phyloP scores from a whole-genome alignment of 2,113 vertebrate species.

The Lota lota region DNA sequence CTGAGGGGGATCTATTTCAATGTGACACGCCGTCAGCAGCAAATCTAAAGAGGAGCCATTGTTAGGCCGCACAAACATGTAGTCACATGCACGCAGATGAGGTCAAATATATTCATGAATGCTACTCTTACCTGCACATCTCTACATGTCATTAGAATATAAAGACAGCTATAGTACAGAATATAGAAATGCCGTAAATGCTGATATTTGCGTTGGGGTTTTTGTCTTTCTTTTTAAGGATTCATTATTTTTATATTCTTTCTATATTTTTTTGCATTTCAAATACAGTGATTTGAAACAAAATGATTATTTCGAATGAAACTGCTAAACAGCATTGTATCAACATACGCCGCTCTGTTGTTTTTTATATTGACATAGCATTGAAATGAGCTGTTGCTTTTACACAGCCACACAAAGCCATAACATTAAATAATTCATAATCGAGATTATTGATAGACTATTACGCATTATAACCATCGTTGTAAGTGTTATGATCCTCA shows the following conservation, averaged over 20 bases:
- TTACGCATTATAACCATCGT: constrained; percentile 3
- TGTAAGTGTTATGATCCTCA: constrained; percentile 1
- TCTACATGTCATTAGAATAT: not conserved
- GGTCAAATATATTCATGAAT: constrained; percentile 50
- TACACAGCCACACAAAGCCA: not conserved
- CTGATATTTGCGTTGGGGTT: not conserved
- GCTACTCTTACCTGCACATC: constrained; percentile 14
- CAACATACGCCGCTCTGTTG: too few relatives aligned
- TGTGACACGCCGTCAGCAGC: constrained; percentile 67
- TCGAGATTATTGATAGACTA: not conserved
- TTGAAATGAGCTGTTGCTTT: not conserved
- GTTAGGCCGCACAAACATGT: constrained; percentile 39
- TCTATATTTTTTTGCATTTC: not conserved
- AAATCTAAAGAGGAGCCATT: constrained; percentile 63
- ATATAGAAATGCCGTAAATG: not conserved
- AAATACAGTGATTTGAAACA: not conserved
- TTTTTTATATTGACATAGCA: not conserved
- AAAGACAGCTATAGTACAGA: not conserved
- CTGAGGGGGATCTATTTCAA: constrained; percentile 69
- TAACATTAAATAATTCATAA: not conserved
- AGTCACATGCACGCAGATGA: constrained; percentile 48
- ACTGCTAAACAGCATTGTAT: too few relatives aligned
- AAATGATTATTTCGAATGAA: too few relatives aligned
- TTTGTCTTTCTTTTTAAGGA: too few relatives aligned
- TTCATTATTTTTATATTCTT: not conserved